Conservation (phyloP, 1,140 invertebrate species). For the Lysiphlebus fabarum region DNA sequence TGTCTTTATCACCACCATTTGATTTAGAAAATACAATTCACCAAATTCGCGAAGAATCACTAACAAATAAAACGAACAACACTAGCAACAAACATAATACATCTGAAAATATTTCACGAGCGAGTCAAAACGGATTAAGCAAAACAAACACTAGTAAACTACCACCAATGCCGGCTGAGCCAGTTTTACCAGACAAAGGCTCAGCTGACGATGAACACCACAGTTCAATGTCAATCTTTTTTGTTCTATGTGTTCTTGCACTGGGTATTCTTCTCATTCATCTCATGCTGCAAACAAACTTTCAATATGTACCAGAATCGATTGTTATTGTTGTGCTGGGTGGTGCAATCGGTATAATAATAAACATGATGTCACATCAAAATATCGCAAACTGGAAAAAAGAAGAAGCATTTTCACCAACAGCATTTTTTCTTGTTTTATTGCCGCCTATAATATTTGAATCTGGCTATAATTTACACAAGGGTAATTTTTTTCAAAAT, state of each 20-base stretch:
- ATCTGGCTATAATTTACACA: slow-evolving; percentile 97
- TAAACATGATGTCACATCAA: slow-evolving; percentile 86
- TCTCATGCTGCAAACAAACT: slow-evolving; percentile 89
- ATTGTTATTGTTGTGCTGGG: slow-evolving; percentile 96
- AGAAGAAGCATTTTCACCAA: slow-evolving; percentile 95
- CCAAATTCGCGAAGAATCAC: too few species aligned
- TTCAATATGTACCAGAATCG: slow-evolving; percentile 95
- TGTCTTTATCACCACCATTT: too few species aligned
- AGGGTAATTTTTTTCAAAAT: slow-evolving; percentile 98
- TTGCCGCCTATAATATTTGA: slow-evolving; percentile 99
- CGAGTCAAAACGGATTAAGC: slow-evolving; percentile 30
- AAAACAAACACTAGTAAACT: slow-evolving; percentile 52
- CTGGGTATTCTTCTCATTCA: slow-evolving; percentile 93
- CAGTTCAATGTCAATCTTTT: slow-evolving; percentile 94
- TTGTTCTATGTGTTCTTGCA: slow-evolving; percentile 89
- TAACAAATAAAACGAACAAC: too few species aligned
- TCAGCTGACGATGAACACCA: slow-evolving; percentile 93
- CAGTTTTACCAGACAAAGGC: slow-evolving; percentile 78
- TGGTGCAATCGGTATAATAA: slow-evolving; percentile 84
- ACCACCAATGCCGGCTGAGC: slow-evolving; percentile 62
- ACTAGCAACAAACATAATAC: too few species aligned
- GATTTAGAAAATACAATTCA: too few species aligned
- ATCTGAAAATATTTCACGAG: too few species aligned
- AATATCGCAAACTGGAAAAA: slow-evolving; percentile 92
- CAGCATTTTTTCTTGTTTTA: slow-evolving; percentile 93